Evolutionary conservation across 2,113 vertebrate species (phyloP), one percentile per base, ranked within the genome.

Genomic region (Tenebrosternarchus preto): DNA sequence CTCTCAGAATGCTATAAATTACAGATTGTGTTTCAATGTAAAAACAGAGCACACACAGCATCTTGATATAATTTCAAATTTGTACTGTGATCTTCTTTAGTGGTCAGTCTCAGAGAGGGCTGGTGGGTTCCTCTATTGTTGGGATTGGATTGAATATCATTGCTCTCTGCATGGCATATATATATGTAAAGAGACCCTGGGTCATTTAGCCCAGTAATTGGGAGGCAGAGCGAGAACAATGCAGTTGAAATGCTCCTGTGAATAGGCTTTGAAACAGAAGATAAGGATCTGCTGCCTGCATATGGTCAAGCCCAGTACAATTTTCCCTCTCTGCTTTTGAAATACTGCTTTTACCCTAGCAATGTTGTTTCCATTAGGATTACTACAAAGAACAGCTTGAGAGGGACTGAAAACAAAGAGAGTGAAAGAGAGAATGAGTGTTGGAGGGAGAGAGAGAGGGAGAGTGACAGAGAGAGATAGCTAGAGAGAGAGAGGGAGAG

Each of bases 201-300:
- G 89, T 91, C 89, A 87, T 93, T 92, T 89, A 90, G 87, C 84
- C 67, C 85, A 86, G 83, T 89, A 86, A 91, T 90, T 89, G 85
- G 85, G 46, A 77, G 89, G 76, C 77, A 82, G 77, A 87, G 77
- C 80, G 86, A 85, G 85, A 86, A 80, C 80, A 82, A 78, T 77
- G 64, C 77, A 67, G 82, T 73, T 75, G 77, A 83, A 87, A 88
- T 87, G 87, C 88, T 86, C 85, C 77, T 19, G 77, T 86, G 87
- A 88, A 83, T 80, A 77, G 73, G 79, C 85, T 85, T 81, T 81
- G 79, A 87, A 87, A 86, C 76, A 63, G 80, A 82, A 90, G 90
- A 90, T 91, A 84, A 88, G 88, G 84, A 89, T 89, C 89, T 87
- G 84, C 87, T 53, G 61, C 71, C 61, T 76, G 77, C 81, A 86